Conservation (phyloP, 2,113 vertebrate genomes). For the Psilopogon haemacephalus region DNA sequence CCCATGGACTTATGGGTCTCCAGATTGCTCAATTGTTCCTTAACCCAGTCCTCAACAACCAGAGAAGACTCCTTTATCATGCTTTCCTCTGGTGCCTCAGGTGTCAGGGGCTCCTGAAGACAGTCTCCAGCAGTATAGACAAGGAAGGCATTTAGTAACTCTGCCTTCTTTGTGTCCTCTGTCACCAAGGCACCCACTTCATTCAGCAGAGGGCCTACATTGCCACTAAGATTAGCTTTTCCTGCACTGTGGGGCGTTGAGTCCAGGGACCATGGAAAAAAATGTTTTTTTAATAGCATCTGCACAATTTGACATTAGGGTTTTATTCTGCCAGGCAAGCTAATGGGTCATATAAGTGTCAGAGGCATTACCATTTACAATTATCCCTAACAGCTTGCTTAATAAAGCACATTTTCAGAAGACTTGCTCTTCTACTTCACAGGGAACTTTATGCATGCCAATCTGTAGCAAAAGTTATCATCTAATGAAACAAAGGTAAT, state of each 20-base stretch:
- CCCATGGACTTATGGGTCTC: no score
- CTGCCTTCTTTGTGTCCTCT: no score
- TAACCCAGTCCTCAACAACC: no score
- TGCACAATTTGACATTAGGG: conserved; percentile 14
- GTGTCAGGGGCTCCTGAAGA: no score
- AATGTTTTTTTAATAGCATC: conserved; percentile 38
- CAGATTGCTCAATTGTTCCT: no score
- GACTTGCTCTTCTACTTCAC: neutral
- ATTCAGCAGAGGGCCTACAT: no score
- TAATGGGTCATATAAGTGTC: conserved; percentile 52
- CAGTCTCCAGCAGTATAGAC: no score
- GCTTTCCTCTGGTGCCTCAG: no score
- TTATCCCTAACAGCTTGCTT: conserved; percentile 36
- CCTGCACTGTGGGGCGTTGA: neutral
- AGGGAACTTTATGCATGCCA: neutral
- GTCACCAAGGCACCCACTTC: no score
- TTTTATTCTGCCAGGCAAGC: conserved; percentile 20
- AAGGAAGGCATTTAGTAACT: no score
- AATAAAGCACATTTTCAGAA: conserved; percentile 17
- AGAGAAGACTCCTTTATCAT: no score
- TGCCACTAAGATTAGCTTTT: no score
- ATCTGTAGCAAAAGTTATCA: neutral
- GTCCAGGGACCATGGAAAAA: neutral
- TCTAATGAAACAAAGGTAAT: conserved; percentile 39
- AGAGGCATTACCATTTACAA: conserved; percentile 32